Evolutionary conservation across 2,888 invertebrate genomes (phyloP).

Genomic region (Thecocarcelia acutangulata): DNA sequence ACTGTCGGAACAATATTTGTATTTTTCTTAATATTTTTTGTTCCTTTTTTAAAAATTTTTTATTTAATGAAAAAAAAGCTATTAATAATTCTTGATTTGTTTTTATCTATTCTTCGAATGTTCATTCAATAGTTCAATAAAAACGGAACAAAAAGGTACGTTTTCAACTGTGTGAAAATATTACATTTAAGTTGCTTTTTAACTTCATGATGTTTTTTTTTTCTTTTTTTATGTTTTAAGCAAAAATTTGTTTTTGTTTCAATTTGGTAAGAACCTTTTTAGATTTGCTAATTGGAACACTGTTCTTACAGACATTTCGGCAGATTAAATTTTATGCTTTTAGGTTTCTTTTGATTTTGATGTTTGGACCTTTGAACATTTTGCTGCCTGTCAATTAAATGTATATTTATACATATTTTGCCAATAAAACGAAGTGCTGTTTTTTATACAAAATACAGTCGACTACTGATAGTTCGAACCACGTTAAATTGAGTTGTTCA

Average conservation of each 20-base stretch:
- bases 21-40: no score
- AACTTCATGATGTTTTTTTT: constrained; percentile 26
- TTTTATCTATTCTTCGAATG: constrained; percentile 43
- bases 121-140: constrained; percentile 53
- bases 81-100: constrained; percentile 35
- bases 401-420: neutral
- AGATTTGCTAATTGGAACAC: constrained; percentile 62
- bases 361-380: constrained; percentile 38
- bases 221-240: neutral
- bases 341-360: constrained; percentile 31
- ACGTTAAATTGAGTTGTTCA: no score
- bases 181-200: constrained; percentile 6
- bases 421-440: no score
- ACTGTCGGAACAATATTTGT: constrained; percentile 2
- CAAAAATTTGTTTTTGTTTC: neutral
- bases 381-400: constrained; percentile 54
- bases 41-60: constrained; percentile 3
- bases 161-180: constrained; percentile 52
- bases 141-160: constrained; percentile 16
- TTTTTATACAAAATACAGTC: no score
- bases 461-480: no score
- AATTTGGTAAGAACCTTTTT: constrained; percentile 4
- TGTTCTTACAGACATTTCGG: constrained; percentile 60
- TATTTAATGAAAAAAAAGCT: constrained; percentile 17
- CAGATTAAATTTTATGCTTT: constrained; percentile 58